These are phyloP conservation scores for Podilymbus podiceps DNA, from an alignment of 2,113 vertebrate genomes.

Conservation along the genomic window DNA sequence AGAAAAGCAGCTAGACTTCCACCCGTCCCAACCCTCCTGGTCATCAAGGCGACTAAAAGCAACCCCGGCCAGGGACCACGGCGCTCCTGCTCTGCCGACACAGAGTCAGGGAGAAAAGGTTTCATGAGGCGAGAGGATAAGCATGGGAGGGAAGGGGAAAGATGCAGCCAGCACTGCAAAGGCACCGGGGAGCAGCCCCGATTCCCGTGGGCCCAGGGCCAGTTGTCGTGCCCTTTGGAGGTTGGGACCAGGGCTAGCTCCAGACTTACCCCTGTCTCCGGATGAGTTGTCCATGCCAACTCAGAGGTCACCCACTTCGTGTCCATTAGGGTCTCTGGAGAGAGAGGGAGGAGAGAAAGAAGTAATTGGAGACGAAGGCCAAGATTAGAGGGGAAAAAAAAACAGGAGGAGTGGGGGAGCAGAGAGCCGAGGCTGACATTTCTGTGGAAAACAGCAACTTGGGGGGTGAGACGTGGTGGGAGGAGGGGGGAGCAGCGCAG, in stretches of 20 bases:
- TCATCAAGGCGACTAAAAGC: slow-evolving; percentile 30
- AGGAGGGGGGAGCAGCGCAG: background rate
- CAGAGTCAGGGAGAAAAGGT: background rate
- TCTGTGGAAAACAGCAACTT: slow-evolving; percentile 51
- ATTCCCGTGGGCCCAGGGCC: background rate
- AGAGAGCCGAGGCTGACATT: slow-evolving; percentile 41
- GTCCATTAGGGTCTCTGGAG: slow-evolving; percentile 95
- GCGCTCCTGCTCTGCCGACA: background rate
- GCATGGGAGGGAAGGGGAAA: background rate
- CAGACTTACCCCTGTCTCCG: slow-evolving; percentile 91
- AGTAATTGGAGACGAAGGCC: slow-evolving; percentile 33
- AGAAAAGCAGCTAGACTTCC: background rate
- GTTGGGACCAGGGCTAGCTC: background rate
- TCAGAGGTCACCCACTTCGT: slow-evolving; percentile 97
- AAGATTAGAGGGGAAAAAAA: slow-evolving; percentile 3
- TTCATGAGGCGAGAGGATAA: background rate
- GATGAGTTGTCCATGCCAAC: slow-evolving; percentile 94
- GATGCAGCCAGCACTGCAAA: background rate
- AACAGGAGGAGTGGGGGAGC: slow-evolving; percentile 4
- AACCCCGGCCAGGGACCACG: background rate
- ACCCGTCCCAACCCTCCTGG: background rate
- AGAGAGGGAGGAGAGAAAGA: slow-evolving; percentile 30
- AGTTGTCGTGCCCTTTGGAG: background rate
- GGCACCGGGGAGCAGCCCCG: background rate
- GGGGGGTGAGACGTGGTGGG: slow-evolving; percentile 50